Conservation (phyloP, 64 coral and sea anemone genomes). For the Montipora sp. region DNA sequence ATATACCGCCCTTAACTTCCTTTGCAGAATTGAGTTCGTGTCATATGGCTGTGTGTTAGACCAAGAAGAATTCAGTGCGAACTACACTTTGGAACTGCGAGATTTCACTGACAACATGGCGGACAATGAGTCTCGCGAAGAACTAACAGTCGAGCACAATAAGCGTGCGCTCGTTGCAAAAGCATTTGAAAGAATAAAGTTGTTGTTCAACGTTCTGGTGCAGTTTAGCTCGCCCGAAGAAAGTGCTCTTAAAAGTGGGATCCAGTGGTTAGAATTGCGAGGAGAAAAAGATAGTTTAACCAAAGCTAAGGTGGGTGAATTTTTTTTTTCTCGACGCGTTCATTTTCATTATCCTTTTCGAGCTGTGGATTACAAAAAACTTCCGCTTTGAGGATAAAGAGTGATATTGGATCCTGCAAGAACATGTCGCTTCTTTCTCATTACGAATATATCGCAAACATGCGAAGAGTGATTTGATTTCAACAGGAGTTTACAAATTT, state of each 20-base stretch:
- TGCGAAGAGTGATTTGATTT: neutral
- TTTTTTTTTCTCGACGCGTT: neutral
- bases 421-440: conserved; percentile 5
- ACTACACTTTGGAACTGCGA: neutral
- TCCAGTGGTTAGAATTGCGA: conserved; percentile 69
- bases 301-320: conserved; percentile 64
- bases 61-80: neutral
- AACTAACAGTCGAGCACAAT: conserved; percentile 52
- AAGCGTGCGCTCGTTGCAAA: conserved; percentile 46
- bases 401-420: conserved; percentile 8
- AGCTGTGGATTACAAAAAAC: conserved; percentile 34
- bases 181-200: conserved; percentile 30
- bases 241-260: conserved; percentile 45
- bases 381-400: neutral
- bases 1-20: conserved; percentile 49
- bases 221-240: conserved; percentile 47
- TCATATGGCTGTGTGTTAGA: conserved; percentile 4
- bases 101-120: conserved; percentile 44
- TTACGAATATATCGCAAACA: neutral
- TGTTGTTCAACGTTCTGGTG: conserved; percentile 56
- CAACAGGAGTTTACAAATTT: too few relatives aligned
- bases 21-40: neutral
- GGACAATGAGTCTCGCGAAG: conserved; percentile 43
- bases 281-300: conserved; percentile 42
- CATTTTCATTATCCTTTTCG: neutral